Base-by-base conservation (phyloP, 1,140 invertebrate genomes). In the Aphelinus certus region DNA sequence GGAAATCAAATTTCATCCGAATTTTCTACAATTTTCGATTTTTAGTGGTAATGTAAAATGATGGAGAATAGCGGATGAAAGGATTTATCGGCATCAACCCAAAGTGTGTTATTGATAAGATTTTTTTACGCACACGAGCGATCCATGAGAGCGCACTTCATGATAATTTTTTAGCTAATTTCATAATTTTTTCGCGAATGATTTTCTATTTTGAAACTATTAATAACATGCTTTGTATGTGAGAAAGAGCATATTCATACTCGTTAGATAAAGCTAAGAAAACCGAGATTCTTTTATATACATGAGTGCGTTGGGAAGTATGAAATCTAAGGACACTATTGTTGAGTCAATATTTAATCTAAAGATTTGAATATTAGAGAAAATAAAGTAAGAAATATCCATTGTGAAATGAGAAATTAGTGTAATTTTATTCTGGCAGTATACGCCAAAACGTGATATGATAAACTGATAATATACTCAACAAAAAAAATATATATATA, bases 381-480 rank as follows among this genome's bases (percentile, higher is more conserved):
- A 43, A 2, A n/a, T 51, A 26, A 61, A 4, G 47, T 47, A 53
- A n/a, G 26, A 7, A 42, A 3, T 53, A 47, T 1, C n/a, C 5
- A 51, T 71, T 57, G 60, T 7, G 26, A 10, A 73, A n/a, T 43
- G 62, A 62, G 1, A 53, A 60, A 55, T 62, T 64, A 53, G 7
- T 60, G 6, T 72, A 45, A 53, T 64, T 61, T 48, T 73, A 42
- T 73, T 7, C 47, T 58, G 42, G 6, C 2, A 61, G 48, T 49
- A 5, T 57, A 62, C 47, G 47, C 9, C n/a, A 46, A 62, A 55
- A 62, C 72, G 65, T 73, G 65, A 73, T 73, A 73, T 3, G 42
- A 66, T 47, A 67, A 73, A 66, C 63, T 73, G 56, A 61, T 60
- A 73, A 66, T 73, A 73, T 73, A 73, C 71, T 73, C 64, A 73